Percentiles rank a stretch among this genome's conserved stretches.
Evolutionary conservation across 1,140 invertebrate genomes (phyloP).

Genomic region (Oncopeltus fasciatus): DNA sequence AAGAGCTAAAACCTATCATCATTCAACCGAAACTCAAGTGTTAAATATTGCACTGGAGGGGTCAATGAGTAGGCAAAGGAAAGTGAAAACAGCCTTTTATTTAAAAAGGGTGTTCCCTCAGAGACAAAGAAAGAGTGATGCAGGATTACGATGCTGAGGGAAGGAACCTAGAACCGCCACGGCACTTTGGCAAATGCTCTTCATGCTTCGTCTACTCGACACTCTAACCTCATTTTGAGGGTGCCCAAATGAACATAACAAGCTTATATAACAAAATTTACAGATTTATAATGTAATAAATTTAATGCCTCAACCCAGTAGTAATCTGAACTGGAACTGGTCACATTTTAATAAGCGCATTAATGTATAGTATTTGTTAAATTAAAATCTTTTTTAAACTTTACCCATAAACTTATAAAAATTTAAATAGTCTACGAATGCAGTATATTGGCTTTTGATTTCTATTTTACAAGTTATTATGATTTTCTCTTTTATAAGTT

Average conservation of each 20-base stretch:
- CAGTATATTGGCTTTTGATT: too few species aligned
- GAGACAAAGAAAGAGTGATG: conserved; percentile 8
- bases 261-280: too few species aligned
- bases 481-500: too few species aligned
- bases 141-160: conserved; percentile 9
- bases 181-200: conserved; percentile 15
- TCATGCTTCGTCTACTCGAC: conserved; percentile 18
- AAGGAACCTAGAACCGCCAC: conserved; percentile 1
- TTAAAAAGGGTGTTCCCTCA: not conserved
- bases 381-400: too few species aligned
- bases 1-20: conserved; percentile 7
- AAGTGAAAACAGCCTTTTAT: not conserved
- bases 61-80: not conserved
- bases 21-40: conserved; percentile 3
- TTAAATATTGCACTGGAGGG: not conserved
- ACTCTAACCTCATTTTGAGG: conserved; percentile 2
- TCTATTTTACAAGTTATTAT: too few species aligned
- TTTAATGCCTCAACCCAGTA: too few species aligned
- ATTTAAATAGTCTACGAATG: too few species aligned
- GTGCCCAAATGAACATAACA: not conserved
- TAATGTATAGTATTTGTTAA: too few species aligned
- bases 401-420: too few species aligned
- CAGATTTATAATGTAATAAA: too few species aligned
- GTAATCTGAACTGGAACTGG: too few species aligned
- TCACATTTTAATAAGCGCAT: too few species aligned